Conservation (phyloP, 2,888 invertebrate species). For the Mantis religiosa region DNA sequence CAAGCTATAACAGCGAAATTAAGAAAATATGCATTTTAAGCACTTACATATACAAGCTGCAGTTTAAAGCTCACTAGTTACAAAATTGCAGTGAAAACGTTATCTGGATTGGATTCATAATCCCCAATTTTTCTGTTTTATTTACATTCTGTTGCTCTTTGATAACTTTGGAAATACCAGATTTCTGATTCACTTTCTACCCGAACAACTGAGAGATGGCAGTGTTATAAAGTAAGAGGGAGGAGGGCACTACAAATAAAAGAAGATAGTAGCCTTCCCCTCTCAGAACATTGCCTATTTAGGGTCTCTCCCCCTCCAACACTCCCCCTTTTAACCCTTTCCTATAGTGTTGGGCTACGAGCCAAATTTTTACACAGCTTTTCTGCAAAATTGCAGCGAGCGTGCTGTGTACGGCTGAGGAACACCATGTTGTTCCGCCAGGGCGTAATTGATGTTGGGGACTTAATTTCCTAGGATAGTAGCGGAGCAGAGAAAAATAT, state of each 20-base stretch:
- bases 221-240: not conserved
- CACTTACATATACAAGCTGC: no score
- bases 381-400: slow-evolving; percentile 14
- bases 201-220: not conserved
- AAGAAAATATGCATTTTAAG: not conserved
- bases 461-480: slow-evolving; percentile 5
- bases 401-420: not conserved
- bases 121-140: not conserved
- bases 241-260: not conserved
- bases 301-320: not conserved
- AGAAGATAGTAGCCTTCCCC: not conserved
- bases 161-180: not conserved
- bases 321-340: not conserved
- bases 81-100: not conserved
- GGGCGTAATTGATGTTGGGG: slow-evolving; percentile 10
- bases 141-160: not conserved
- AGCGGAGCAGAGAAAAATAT: not conserved
- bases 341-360: slow-evolving; percentile 1
- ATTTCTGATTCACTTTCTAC: not conserved
- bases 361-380: slow-evolving; percentile 21
- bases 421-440: slow-evolving; percentile 16
- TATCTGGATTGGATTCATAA: not conserved
- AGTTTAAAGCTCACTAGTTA: not conserved
- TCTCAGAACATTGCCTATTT: not conserved
- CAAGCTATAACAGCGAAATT: no score